Evolutionary conservation across 2,797 vertebrate species (phyloP).

Genomic region (Falco biarmicus): DNA sequence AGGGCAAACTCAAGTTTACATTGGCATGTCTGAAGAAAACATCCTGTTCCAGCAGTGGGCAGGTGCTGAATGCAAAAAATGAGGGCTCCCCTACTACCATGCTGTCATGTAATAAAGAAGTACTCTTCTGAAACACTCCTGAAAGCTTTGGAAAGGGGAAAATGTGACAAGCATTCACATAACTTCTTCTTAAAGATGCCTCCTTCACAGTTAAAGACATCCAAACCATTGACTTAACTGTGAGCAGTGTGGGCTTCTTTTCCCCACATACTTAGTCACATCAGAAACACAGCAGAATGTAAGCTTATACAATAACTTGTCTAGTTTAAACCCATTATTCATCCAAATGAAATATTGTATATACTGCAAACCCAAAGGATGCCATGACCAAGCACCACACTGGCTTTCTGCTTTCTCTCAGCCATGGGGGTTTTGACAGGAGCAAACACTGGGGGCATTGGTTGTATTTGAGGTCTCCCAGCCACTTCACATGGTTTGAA

Average conservation of each 20-base stretch:
- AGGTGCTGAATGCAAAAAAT: not conserved
- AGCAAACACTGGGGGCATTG: not conserved
- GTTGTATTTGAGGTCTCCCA: not conserved
- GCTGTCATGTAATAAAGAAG: not conserved
- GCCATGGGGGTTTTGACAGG: accelerated
- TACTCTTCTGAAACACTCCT: not conserved
- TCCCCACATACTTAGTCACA: accelerated
- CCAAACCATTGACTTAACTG: not conserved
- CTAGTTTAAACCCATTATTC: not conserved
- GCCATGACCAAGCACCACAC: not conserved
- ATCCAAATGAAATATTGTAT: not conserved
- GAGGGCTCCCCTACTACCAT: not conserved
- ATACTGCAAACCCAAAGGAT: not conserved
- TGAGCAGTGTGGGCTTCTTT: not conserved
- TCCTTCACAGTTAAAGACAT: not conserved
- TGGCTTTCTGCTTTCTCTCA: not conserved
- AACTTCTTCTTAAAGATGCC: not conserved
- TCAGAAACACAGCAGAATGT: not conserved
- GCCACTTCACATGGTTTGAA: not conserved
- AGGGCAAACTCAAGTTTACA: not conserved
- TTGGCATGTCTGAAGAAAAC: not conserved
- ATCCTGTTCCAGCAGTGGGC: not conserved
- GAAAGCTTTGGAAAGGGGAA: not conserved
- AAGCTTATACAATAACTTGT: not conserved
- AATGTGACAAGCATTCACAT: not conserved